A percentile compares a stretch with the other conserved stretches of the same genome.
Conservation (phyloP, 2,797 vertebrate genomes). For the Steatocranus sp. region DNA sequence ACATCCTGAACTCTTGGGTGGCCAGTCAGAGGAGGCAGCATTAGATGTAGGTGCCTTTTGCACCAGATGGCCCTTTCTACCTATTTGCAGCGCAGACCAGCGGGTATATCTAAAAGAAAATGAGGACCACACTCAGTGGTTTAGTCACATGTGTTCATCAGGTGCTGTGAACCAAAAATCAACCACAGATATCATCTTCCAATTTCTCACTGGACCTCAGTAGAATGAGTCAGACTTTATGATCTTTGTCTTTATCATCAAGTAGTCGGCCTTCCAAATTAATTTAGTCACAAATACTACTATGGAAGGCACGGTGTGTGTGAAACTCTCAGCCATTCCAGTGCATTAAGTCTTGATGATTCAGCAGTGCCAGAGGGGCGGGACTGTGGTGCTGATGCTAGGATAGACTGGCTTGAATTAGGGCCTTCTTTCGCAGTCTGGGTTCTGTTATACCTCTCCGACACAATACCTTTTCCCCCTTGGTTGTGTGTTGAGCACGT, state of each 20-base stretch:
- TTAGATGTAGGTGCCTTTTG: conserved; percentile 3
- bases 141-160: conserved; percentile 28
- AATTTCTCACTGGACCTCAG: not conserved
- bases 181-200: not conserved
- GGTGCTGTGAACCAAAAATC: conserved; percentile 1
- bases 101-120: conserved; percentile 7
- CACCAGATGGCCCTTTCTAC: conserved; percentile 1
- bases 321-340: not conserved
- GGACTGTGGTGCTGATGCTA: not conserved
- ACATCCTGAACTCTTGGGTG: conserved; percentile 73
- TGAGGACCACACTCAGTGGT: conserved; percentile 31
- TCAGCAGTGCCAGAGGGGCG: conserved; percentile 8
- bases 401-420: conserved; percentile 42
- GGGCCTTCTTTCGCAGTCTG: conserved; percentile 25
- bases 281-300: not conserved
- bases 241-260: conserved; percentile 12
- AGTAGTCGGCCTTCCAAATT: not conserved
- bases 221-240: not conserved
- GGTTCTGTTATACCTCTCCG: conserved; percentile 30
- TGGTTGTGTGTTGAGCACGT: not conserved
- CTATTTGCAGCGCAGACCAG: not conserved
- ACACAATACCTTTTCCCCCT: not conserved
- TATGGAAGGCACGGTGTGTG: not conserved
- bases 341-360: conserved; percentile 14
- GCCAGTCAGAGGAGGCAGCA: conserved; percentile 24